Evolutionary conservation across 2,888 invertebrate species (phyloP).

Genomic region (Lapara coniferarum): DNA sequence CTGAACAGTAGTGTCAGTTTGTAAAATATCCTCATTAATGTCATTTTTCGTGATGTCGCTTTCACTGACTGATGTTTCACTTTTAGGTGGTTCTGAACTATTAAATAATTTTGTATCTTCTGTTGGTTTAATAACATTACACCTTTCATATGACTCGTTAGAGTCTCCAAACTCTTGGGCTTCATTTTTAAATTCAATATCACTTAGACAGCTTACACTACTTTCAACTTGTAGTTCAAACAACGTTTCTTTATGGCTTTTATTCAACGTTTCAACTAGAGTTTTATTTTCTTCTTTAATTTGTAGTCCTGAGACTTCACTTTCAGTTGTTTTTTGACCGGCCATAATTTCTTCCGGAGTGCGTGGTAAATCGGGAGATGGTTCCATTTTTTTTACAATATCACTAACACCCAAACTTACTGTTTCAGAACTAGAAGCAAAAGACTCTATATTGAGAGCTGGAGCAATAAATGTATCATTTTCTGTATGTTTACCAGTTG

Average conservation of each 20-base stretch:
- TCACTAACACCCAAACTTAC: not conserved
- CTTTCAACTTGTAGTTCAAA: not conserved
- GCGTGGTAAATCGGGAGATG: not conserved
- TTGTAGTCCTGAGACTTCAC: not conserved
- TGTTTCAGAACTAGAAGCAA: not conserved
- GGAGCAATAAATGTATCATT: not conserved
- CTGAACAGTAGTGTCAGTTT: not conserved
- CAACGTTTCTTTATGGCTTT: conserved; percentile 4
- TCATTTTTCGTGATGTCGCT: not conserved
- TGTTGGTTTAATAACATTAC: not conserved
- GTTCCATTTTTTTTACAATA: not conserved
- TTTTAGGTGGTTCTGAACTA: not conserved
- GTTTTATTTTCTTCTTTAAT: not conserved
- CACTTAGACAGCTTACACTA: not conserved
- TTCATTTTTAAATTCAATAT: not conserved
- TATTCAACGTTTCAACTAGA: not conserved
- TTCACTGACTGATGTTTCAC: not conserved
- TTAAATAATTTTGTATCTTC: not conserved
- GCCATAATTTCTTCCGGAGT: not conserved
- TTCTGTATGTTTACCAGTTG: not conserved
- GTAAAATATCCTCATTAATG: not conserved
- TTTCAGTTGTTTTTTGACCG: not conserved
- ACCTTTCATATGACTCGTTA: not conserved
- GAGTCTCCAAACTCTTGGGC: not conserved
- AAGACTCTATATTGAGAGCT: not conserved